Evolutionary conservation across 2,888 invertebrate species (phyloP), one percentile per base, ranked within the genome.

Genomic region (Netelia melanura): DNA sequence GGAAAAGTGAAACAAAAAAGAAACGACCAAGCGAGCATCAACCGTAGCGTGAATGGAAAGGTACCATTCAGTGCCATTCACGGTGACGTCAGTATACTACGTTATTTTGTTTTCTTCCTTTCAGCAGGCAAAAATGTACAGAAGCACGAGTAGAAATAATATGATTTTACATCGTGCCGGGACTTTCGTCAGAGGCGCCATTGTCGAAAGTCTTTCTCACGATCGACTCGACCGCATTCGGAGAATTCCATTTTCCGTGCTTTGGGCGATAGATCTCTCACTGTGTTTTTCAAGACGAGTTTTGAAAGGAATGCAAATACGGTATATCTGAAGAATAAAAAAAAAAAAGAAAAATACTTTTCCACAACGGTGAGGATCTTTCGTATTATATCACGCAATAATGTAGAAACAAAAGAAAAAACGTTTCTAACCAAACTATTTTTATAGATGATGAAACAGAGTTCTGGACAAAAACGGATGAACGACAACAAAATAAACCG

Each of bases 51-150:
- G 84, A 81, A 84, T 85, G 79, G 80, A 85, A 81, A 86, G 82
- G 83, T 86, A 84, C 85, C 85, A 85, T 85, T 78, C 67, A 78
- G 83, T 86, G 81, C 85, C 85, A 85, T 81, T 83, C 86, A 65
- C 83, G 65, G 56, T 86, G 85, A 85, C 85, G 85, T 85, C 78
- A 83, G 56, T 81, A 58, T 58, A 48, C 61, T 58, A 25, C 64
- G 30, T 23, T 56, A 54, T 54, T 62, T 74, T 79, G 78, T 72
- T 70, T 81, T 54, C 58, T 67, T 58, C 3, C 61, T 30, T 68
- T 70, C 23, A 14, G 44, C 44, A 9, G 68, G 56, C 44, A 64
- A 54, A n/a, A 48, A 38, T n/a, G 17, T 58, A 25, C 11, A 21
- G 14, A 56, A 70, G 64, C 56, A 81, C 48, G 75, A 54, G 56